Evolutionary conservation across 2,888 invertebrate genomes (phyloP).

Genomic region (Scaptomyza parva): DNA sequence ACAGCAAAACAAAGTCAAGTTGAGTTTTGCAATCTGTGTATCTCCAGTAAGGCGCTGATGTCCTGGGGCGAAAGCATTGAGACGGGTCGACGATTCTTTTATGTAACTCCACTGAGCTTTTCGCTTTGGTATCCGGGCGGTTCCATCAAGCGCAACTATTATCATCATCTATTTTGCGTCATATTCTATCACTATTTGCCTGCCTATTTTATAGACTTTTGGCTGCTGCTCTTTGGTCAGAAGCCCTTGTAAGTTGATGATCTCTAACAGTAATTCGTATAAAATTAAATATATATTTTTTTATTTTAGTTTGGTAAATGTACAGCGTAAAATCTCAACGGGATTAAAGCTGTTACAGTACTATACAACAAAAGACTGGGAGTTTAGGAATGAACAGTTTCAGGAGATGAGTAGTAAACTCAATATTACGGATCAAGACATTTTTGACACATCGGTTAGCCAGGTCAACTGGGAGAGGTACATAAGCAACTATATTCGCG

Average conservation of each 20-base stretch:
- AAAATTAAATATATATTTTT: background rate
- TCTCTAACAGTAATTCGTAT: background rate
- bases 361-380: conserved; percentile 92
- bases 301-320: conserved; percentile 86
- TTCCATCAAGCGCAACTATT: conserved; percentile 88
- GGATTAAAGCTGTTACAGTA: conserved; percentile 89
- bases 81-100: conserved; percentile 86
- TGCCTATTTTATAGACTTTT: conserved; percentile 90
- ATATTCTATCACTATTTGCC: conserved; percentile 91
- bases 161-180: conserved; percentile 88
- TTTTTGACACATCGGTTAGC: conserved; percentile 87
- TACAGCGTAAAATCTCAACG: conserved; percentile 87
- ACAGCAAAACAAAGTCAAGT: conserved; percentile 66
- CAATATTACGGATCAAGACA: conserved; percentile 86
- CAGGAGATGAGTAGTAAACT: conserved; percentile 86
- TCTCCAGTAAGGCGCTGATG: conserved; percentile 91
- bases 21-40: conserved; percentile 88
- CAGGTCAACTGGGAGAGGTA: conserved; percentile 88
- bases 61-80: conserved; percentile 94
- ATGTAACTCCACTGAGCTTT: conserved; percentile 90
- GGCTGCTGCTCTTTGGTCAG: conserved; percentile 88
- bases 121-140: conserved; percentile 93
- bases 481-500: conserved; percentile 90
- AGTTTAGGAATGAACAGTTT: conserved; percentile 89
- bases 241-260: conserved; percentile 91